Base-by-base conservation (phyloP, 2,797 vertebrate species). In the Uromys caudimaculatus region DNA sequence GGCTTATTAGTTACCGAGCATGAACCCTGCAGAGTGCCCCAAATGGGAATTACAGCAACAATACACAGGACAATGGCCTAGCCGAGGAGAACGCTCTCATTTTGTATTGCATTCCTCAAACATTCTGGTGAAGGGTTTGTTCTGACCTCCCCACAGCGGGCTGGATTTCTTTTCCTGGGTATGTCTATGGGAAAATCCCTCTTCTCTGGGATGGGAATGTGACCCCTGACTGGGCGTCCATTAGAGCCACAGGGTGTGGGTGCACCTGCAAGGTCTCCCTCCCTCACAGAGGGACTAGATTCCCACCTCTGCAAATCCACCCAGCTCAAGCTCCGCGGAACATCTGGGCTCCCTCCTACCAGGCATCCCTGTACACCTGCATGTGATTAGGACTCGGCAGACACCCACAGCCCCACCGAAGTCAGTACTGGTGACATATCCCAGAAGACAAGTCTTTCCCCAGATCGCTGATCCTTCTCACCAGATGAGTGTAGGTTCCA, bases 181-280 rank as follows among this genome's bases (percentile, higher is more conserved):
- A 88, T 62, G 62, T 93, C 86, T 67, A 50, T 97, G 95, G 96
- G 97, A 96, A 97, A 96, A 96, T 96, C 95, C 95, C 89, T 94
- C 86, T 86, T 97, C 71, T 78, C 71, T n/a, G 90, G 54, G 91
- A 89, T 27, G 94, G 91, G 96, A 97, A 95, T 83, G 96, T 97
- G 97, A 97, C 95, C 97, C 92, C 62, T 95, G 93, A 83, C 97
- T 95, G 93, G 76, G 86, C 1, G 58, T 84, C 93, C 88, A 23
- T 75, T 54, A 87, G 62, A 93, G 85, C 90, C 93, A 38, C 92
- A 95, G 86, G 89, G 85, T 89, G 96, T 56, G 73, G 94, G 97
- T 92, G 94, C 97, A 97, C 97, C 97, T 97, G 82, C 91, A 94
- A 81, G 93, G 95, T 97, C 95, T 58, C 93, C 69, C 82, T 95